Conservation (phyloP, 2,113 vertebrate genomes). For the Saccopteryx leptura region DNA sequence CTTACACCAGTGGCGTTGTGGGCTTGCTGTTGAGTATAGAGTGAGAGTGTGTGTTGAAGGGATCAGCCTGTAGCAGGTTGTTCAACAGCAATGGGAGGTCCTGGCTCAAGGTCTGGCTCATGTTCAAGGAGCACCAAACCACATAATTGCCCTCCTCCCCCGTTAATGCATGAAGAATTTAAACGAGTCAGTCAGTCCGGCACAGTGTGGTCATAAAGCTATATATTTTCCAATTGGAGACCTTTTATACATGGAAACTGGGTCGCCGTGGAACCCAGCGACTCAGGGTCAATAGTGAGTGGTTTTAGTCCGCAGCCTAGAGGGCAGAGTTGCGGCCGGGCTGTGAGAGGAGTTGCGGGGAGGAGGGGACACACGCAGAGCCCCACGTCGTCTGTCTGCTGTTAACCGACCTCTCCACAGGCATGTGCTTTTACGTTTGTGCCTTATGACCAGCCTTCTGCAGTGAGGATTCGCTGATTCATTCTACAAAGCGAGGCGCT, state of each 20-base stretch:
- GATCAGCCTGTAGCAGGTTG: neutral
- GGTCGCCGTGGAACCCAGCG: neutral
- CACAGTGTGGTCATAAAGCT: neutral
- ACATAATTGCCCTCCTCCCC: neutral
- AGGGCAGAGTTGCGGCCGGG: neutral
- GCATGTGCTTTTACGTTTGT: neutral
- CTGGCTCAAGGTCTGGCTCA: neutral
- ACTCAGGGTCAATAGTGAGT: neutral
- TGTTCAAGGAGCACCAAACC: neutral
- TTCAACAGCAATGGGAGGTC: neutral
- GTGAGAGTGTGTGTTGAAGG: neutral
- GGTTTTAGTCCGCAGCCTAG: neutral
- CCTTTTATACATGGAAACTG: slow-evolving; percentile 28
- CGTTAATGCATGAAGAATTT: neutral
- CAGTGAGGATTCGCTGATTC: neutral
- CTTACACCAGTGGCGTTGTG: neutral
- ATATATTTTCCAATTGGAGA: slow-evolving; percentile 16
- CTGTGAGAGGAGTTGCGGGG: neutral
- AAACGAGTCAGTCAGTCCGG: neutral
- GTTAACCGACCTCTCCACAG: neutral
- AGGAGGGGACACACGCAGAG: neutral
- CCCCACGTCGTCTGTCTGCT: neutral
- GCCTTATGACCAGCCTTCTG: neutral
- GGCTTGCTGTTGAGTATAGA: too few relatives aligned
- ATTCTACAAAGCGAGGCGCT: neutral